Evolutionary conservation across 2,113 vertebrate species (phyloP).

Genomic region (Pygoscelis adeliae): DNA sequence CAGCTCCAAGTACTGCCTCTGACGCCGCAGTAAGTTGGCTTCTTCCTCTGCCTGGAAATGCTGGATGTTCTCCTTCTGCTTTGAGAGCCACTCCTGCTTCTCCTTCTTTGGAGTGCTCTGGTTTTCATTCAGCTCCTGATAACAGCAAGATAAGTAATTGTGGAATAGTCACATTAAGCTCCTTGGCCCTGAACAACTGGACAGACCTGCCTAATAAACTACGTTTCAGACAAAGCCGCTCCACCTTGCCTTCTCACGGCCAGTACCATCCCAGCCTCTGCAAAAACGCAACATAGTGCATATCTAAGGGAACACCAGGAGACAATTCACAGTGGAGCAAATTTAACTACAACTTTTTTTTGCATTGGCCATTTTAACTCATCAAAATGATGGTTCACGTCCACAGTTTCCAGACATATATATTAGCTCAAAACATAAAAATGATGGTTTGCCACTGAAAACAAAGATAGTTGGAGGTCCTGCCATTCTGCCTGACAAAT

Average conservation of each 20-base stretch:
- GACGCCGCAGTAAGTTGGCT: slow-evolving; percentile 91
- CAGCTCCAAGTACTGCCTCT: slow-evolving; percentile 94
- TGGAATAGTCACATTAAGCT: neutral
- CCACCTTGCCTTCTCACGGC: neutral
- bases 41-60: slow-evolving; percentile 98
- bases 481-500: neutral
- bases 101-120: slow-evolving; percentile 99
- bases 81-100: slow-evolving; percentile 98
- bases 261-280: neutral
- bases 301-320: neutral
- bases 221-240: neutral
- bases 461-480: neutral
- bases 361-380: neutral
- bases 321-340: neutral
- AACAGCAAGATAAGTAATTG: slow-evolving; percentile 26
- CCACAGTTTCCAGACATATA: neutral
- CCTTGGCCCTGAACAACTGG: neutral
- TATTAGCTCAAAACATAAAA: neutral
- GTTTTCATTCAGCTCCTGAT: slow-evolving; percentile 95
- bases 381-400: neutral
- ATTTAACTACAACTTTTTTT: neutral
- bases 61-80: slow-evolving; percentile 98
- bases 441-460: neutral
- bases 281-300: neutral
- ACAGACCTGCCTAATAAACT: neutral